phyloP scores from a whole-genome alignment of 2,797 vertebrate genomes.

The Characodon lateralis region DNA sequence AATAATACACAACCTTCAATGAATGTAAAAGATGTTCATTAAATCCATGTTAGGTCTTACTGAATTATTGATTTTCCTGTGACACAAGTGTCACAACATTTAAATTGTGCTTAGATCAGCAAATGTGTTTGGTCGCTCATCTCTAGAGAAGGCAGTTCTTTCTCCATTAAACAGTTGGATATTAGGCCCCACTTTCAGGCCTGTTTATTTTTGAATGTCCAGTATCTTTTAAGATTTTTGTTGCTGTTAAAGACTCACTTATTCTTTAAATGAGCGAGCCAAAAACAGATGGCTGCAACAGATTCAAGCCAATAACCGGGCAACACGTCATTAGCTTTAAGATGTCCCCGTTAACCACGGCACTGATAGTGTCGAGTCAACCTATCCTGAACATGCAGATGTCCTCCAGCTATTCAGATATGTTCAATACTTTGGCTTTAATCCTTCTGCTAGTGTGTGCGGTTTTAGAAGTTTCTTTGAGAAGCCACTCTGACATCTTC shows the following conservation, averaged over 20 bases:
- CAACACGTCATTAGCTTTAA: slow-evolving; percentile 69
- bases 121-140: slow-evolving; percentile 33
- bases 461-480: slow-evolving; percentile 1
- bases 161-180: slow-evolving; percentile 28
- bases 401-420: slow-evolving; percentile 32
- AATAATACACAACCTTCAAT: slow-evolving; percentile 40
- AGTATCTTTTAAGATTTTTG: slow-evolving; percentile 37
- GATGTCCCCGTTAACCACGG: slow-evolving; percentile 50
- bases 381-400: slow-evolving; percentile 54
- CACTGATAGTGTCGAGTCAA: slow-evolving; percentile 44
- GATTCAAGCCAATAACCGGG: slow-evolving; percentile 67
- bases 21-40: slow-evolving; percentile 62
- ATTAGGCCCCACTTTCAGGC: slow-evolving; percentile 23
- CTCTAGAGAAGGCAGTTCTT: slow-evolving; percentile 19
- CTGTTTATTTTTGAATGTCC: slow-evolving; percentile 16
- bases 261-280: slow-evolving; percentile 37
- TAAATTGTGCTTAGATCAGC: slow-evolving; percentile 29
- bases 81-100: slow-evolving; percentile 45
- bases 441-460: slow-evolving; percentile 11
- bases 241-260: slow-evolving; percentile 37
- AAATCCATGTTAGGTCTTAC: slow-evolving; percentile 40
- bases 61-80: slow-evolving; percentile 45
- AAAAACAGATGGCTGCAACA: slow-evolving; percentile 67
- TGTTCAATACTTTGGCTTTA: slow-evolving; percentile 7
- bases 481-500: neutral